These are phyloP conservation scores for Malacosoma neustria DNA, from an alignment of 2,888 invertebrate genomes.

Conservation along the genomic window DNA sequence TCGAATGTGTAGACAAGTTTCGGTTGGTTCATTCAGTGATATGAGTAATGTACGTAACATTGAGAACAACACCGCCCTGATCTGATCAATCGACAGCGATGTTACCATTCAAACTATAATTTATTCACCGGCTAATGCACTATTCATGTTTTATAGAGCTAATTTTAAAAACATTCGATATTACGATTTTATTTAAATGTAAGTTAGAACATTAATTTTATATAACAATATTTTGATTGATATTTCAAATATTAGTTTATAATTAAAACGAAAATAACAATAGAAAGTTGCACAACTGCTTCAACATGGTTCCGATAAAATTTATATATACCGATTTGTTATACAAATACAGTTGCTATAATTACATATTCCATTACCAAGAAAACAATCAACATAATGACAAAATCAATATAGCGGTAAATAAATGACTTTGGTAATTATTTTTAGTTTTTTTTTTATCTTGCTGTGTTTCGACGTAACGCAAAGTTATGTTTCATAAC, in stretches of 20 bases:
- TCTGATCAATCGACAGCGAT: no score
- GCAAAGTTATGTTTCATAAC: no score
- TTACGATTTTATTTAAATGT: no score
- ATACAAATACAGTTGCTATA: constrained; percentile 4
- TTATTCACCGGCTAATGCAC: no score
- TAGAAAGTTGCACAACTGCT: background rate
- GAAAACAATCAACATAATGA: background rate
- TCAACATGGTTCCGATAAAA: background rate
- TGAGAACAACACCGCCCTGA: no score
- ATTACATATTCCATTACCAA: background rate
- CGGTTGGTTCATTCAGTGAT: constrained; percentile 12
- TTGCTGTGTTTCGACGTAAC: no score
- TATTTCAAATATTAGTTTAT: background rate
- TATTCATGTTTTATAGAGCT: no score
- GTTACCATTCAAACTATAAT: no score
- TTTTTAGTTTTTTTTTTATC: background rate
- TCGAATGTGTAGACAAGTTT: constrained; percentile 8
- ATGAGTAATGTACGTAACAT: no score
- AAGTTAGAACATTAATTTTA: background rate
- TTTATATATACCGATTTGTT: background rate
- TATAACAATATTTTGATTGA: background rate
- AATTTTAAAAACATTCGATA: no score
- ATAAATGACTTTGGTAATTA: background rate
- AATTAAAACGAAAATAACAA: background rate
- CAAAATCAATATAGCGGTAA: background rate